Percentiles rank a stretch among this genome's conserved stretches.
Conservation (phyloP, 53 echinoderm and acorn worm genomes). For the Arbacia lixula region DNA sequence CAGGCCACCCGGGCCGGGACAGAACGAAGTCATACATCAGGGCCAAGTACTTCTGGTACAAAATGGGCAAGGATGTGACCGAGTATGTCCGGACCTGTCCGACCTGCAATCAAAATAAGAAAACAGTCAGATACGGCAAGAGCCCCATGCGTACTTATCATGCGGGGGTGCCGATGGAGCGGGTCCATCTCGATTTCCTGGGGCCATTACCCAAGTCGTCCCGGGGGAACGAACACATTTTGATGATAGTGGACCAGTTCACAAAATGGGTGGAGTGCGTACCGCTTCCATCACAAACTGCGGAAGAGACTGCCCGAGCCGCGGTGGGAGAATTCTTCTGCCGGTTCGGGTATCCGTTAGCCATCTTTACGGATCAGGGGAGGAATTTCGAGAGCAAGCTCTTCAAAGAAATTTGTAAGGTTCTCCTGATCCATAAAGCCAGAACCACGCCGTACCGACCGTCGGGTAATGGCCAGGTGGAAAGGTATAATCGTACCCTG, state of each 20-base stretch:
- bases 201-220: too few relatives aligned
- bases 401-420: slow-evolving; percentile 35
- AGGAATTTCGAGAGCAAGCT: slow-evolving; percentile 64
- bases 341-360: slow-evolving; percentile 3
- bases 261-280: slow-evolving; percentile 11
- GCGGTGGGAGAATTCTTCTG: slow-evolving; percentile 2
- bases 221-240: neutral
- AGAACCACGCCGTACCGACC: slow-evolving; percentile 59
- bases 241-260: neutral
- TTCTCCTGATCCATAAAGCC: slow-evolving; percentile 62
- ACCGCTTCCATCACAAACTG: slow-evolving; percentile 1
- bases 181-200: too few relatives aligned
- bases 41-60: too few relatives aligned
- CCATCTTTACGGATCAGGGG: slow-evolving; percentile 59
- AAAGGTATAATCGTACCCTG: slow-evolving; percentile 59
- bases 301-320: slow-evolving; percentile 4
- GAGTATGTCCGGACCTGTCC: too few relatives aligned
- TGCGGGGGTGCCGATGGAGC: too few relatives aligned
- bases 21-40: too few relatives aligned
- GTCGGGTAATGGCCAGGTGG: slow-evolving; percentile 69
- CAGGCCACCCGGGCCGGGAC: too few relatives aligned
- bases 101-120: too few relatives aligned
- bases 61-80: too few relatives aligned
- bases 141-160: too few relatives aligned
- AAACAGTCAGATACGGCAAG: too few relatives aligned